These are phyloP conservation scores for Sycophaga agraensis DNA, from an alignment of 1,140 invertebrate species.

Conservation along the genomic window DNA sequence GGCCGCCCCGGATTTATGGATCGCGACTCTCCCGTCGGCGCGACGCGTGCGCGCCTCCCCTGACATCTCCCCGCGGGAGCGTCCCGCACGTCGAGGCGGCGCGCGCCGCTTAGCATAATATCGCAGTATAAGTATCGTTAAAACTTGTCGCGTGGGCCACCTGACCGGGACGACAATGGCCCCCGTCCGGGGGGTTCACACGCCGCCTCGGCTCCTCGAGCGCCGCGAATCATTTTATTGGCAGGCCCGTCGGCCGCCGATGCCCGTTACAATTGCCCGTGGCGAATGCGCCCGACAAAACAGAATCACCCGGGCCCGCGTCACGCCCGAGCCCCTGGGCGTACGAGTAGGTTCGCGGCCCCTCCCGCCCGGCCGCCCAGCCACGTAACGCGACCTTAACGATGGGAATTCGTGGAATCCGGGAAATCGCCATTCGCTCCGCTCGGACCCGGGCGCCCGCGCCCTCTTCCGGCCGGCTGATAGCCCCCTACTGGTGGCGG, in stretches of 20 bases:
- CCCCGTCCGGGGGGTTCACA: slow-evolving; percentile 19
- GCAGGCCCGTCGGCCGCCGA: background rate
- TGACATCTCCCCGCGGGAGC: too few relatives aligned
- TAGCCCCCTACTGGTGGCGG: too few relatives aligned
- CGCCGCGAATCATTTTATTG: slow-evolving; percentile 34
- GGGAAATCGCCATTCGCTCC: background rate
- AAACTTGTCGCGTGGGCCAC: too few relatives aligned
- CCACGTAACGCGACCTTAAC: background rate
- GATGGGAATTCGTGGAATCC: background rate
- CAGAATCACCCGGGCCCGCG: background rate
- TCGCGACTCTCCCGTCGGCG: too few relatives aligned
- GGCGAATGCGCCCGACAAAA: slow-evolving; percentile 19
- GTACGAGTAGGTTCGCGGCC: background rate
- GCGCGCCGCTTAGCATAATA: background rate
- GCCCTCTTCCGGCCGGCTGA: background rate
- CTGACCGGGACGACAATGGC: too few relatives aligned
- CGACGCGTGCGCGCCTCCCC: too few relatives aligned
- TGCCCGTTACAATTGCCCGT: slow-evolving; percentile 22
- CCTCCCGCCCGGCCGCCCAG: too few relatives aligned
- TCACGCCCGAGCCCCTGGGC: slow-evolving; percentile 11
- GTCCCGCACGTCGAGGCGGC: background rate
- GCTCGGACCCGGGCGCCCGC: background rate
- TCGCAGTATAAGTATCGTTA: too few relatives aligned
- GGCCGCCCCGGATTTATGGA: too few relatives aligned
- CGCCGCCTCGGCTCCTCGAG: slow-evolving; percentile 25